A percentile compares a stretch with the other conserved stretches of the same genome.
These are phyloP conservation scores for Augiades crinisus DNA, from an alignment of 2,888 invertebrate genomes.

Conservation along the genomic window DNA sequence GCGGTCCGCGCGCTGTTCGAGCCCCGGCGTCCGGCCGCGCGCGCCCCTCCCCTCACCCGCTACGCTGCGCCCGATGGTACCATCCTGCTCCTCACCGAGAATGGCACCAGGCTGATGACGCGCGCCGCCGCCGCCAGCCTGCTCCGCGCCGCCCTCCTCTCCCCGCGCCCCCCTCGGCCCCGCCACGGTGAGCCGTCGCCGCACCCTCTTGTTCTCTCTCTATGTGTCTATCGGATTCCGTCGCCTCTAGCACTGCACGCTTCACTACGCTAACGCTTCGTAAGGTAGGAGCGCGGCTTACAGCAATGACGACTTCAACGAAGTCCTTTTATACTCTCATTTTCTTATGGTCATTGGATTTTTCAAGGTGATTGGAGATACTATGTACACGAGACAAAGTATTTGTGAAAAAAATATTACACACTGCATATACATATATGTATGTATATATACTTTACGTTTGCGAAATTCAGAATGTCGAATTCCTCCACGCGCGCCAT, in stretches of 20 bases:
- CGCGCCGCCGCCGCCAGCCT: slow-evolving; percentile 77
- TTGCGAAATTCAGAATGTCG: too few relatives aligned
- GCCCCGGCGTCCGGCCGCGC: slow-evolving; percentile 67
- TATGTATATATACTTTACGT: too few relatives aligned
- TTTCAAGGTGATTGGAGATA: background rate
- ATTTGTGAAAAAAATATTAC: slow-evolving; percentile 7
- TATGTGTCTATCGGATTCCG: slow-evolving; percentile 73
- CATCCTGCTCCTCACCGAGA: slow-evolving; percentile 84
- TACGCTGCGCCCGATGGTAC: slow-evolving; percentile 83
- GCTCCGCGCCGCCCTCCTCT: slow-evolving; percentile 78
- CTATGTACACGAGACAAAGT: background rate
- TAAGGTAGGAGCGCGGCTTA: slow-evolving; percentile 73
- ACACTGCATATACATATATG: too few relatives aligned
- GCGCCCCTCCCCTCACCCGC: slow-evolving; percentile 79
- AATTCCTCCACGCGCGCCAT: too few relatives aligned
- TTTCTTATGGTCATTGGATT: slow-evolving; percentile 1
- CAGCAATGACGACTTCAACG: slow-evolving; percentile 30
- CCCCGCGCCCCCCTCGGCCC: slow-evolving; percentile 77
- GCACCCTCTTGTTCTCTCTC: slow-evolving; percentile 62
- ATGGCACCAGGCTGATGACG: slow-evolving; percentile 82
- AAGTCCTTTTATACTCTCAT: background rate
- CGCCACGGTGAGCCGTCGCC: slow-evolving; percentile 78
- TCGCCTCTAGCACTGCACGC: slow-evolving; percentile 79
- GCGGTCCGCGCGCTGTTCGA: slow-evolving; percentile 80
- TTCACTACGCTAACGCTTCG: slow-evolving; percentile 62